phyloP scores from a whole-genome alignment of 2,113 vertebrate species.

The Xenopus laevis region DNA sequence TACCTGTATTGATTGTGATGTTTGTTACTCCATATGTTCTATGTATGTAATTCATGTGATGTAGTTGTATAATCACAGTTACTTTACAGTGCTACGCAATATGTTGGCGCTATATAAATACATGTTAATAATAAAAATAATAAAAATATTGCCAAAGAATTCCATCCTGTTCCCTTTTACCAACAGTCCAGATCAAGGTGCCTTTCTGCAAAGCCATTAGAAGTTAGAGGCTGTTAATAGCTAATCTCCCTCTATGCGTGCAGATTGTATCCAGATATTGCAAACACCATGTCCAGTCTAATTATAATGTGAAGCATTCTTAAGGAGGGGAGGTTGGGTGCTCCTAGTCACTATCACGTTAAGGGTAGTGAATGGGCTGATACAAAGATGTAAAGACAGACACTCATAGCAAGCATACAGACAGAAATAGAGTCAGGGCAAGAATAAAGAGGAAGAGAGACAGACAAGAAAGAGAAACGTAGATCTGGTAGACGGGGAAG shows the following conservation, averaged over 20 bases:
- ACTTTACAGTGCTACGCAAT: no score
- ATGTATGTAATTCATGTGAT: no score
- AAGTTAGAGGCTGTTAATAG: slow-evolving; percentile 5
- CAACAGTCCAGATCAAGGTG: not conserved
- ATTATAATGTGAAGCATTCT: not conserved
- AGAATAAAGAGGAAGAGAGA: slow-evolving; percentile 28
- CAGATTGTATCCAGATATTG: no score
- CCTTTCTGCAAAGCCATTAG: not conserved
- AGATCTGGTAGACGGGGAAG: slow-evolving; percentile 40
- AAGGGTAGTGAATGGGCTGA: not conserved
- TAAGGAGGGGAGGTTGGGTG: not conserved
- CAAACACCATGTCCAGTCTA: not conserved
- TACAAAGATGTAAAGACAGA: not conserved
- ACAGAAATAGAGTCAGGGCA: slow-evolving; percentile 24
- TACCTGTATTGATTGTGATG: no score
- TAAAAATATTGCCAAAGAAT: no score
- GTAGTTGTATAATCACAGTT: no score
- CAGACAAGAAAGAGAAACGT: slow-evolving; percentile 30
- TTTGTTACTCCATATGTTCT: no score
- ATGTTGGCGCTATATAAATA: no score
- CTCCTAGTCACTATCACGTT: not conserved
- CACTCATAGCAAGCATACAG: not conserved
- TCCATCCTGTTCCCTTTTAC: not conserved
- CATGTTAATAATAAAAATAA: no score
- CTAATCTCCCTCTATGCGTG: not conserved